Base-by-base conservation (phyloP, 2,797 vertebrate species). In the Myripristis murdjan region DNA sequence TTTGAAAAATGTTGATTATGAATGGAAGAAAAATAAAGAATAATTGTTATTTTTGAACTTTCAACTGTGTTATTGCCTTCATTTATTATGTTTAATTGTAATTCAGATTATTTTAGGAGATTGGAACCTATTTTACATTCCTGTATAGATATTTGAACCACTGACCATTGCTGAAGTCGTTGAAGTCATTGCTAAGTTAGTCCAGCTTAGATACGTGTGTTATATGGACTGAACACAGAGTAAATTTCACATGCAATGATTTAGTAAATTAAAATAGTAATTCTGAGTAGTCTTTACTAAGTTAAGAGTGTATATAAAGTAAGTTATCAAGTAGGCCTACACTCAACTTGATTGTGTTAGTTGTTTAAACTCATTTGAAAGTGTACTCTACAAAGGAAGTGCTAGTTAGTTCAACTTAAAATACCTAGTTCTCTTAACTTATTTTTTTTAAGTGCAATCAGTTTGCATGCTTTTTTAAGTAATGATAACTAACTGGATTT, bases 151-250 rank as follows among this genome's bases (percentile, higher is more conserved):
- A 44, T 53, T 14, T 46, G 53, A 11, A 41, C 52, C 16, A 12
- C 3, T 53, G 20, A 53, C n/a, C n/a, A n/a, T n/a, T n/a, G n/a
- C n/a, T n/a, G n/a, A n/a, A n/a, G n/a, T n/a, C n/a, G n/a, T n/a
- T n/a, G n/a, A n/a, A n/a, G n/a, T n/a, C n/a, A 28, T 61, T 62
- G 14, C 14, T 53, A 70, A 61, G 20, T 61, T 52, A 53, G 26
- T 5, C 18, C 24, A 61, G 51, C 37, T 37, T 35, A 62, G 6
- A 54, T 61, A 47, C 62, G 35, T 37, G 31, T 6, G 33, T 35
- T 56, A 46, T 48, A 48, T 48, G 8, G 46, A 48, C 22, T 48
- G 48, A 46, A 48, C 16, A 16, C 18, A 22, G n/a, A 48, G 46
- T 22, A 22, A n/a, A 48, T 16, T 48, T 22, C 18, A 48, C 18